These are phyloP conservation scores for Cheirogaleus medius DNA, from an alignment of 2,113 vertebrate genomes.

Conservation along the genomic window DNA sequence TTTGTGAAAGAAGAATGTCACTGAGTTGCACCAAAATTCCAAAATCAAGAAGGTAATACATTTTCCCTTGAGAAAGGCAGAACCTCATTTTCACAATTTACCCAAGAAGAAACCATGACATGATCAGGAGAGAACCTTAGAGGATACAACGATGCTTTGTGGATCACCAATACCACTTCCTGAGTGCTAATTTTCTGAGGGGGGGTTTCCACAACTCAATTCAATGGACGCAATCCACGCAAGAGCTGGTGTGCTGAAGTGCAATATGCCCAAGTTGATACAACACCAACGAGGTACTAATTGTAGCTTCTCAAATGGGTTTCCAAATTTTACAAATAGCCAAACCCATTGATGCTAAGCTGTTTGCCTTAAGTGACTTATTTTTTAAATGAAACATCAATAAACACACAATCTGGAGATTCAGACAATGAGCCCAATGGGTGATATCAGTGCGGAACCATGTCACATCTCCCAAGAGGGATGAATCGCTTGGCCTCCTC, in stretches of 20 bases:
- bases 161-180: not conserved
- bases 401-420: constrained; percentile 52
- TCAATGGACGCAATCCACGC: not conserved
- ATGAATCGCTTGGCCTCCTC: constrained; percentile 73
- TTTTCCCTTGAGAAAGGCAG: not conserved
- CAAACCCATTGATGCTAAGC: constrained; percentile 31
- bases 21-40: not conserved
- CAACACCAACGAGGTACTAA: not conserved
- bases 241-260: not conserved
- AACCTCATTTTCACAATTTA: not conserved
- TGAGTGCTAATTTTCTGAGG: not conserved
- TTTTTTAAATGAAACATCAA: constrained; percentile 74
- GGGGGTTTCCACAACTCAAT: not conserved
- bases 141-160: not conserved
- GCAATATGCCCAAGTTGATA: not conserved
- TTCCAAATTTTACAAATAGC: constrained; percentile 57
- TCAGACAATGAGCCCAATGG: not conserved
- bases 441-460: constrained; percentile 78
- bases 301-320: constrained; percentile 46
- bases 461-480: constrained; percentile 72
- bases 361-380: constrained; percentile 68
- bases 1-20: not conserved
- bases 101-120: not conserved
- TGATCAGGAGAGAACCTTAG: not conserved
- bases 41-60: not conserved